A percentile compares a stretch with the other conserved stretches of the same genome.
These are phyloP conservation scores for Lomographa bimaculata DNA, from an alignment of 2,888 invertebrate genomes.

Conservation along the genomic window DNA sequence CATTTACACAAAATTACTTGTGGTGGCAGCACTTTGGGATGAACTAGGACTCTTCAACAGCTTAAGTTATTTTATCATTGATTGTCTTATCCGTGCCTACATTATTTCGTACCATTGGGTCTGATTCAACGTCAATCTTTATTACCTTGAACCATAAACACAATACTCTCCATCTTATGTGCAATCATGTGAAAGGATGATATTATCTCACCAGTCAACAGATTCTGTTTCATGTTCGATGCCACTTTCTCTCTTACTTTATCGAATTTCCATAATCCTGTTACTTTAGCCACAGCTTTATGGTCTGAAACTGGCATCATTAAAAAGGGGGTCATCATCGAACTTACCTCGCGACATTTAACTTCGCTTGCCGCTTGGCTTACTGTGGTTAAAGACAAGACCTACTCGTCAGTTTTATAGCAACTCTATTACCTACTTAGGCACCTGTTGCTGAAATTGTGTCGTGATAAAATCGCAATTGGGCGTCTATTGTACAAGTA, in stretches of 20 bases:
- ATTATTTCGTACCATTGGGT: too few relatives aligned
- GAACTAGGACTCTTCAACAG: too few relatives aligned
- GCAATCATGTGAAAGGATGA: too few relatives aligned
- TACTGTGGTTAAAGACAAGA: slow-evolving; percentile 5
- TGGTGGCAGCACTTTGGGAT: too few relatives aligned
- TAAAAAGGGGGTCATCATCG: slow-evolving; percentile 19
- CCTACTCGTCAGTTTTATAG: slow-evolving; percentile 4
- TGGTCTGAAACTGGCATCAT: slow-evolving; percentile 21
- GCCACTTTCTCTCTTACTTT: slow-evolving; percentile 22
- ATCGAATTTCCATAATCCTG: slow-evolving; percentile 21
- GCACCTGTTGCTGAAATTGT: slow-evolving; percentile 10
- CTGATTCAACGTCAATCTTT: too few relatives aligned
- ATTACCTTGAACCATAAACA: too few relatives aligned
- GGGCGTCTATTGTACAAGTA: background rate
- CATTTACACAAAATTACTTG: too few relatives aligned
- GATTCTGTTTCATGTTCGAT: slow-evolving; percentile 14
- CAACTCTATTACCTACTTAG: slow-evolving; percentile 6
- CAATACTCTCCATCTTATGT: too few relatives aligned
- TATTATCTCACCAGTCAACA: too few relatives aligned
- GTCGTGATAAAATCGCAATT: slow-evolving; percentile 4
- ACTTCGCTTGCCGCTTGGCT: slow-evolving; percentile 2
- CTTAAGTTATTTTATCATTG: too few relatives aligned
- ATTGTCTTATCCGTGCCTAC: too few relatives aligned
- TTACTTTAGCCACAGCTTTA: slow-evolving; percentile 12
- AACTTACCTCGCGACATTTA: slow-evolving; percentile 1